A percentile compares a stretch with the other conserved stretches of the same genome.
Conservation (phyloP, 2,888 invertebrate genomes). For the Acanthoscelides obtectus region DNA sequence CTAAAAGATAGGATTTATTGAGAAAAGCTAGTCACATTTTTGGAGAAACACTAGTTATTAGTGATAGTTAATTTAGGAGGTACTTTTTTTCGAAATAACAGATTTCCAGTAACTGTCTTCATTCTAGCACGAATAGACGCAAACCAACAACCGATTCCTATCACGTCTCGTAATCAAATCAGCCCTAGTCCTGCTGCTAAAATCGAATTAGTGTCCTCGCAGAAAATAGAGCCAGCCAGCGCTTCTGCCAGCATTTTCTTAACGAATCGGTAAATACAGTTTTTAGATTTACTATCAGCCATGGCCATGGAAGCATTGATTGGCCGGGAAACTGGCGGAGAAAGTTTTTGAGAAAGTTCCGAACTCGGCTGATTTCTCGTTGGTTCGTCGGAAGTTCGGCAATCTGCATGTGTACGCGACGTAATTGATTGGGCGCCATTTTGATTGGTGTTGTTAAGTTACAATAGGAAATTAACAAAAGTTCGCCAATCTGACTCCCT, state of each 20-base stretch:
- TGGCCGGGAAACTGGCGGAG: background rate
- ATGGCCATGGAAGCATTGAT: background rate
- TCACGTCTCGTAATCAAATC: background rate
- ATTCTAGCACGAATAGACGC: background rate
- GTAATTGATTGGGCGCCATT: background rate
- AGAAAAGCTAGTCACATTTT: no score
- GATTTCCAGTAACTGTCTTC: background rate
- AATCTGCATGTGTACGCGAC: background rate
- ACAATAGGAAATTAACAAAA: no score
- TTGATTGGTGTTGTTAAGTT: background rate
- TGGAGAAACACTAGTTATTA: no score
- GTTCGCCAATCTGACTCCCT: no score
- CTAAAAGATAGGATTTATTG: no score
- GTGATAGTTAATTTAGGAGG: no score
- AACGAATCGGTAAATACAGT: background rate
- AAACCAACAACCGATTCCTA: background rate
- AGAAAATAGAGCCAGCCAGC: background rate
- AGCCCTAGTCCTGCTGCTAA: background rate
- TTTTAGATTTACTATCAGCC: background rate
- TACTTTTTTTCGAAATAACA: no score
- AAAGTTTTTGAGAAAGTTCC: background rate
- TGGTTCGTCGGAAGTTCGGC: background rate
- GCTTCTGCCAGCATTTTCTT: background rate
- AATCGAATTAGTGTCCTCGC: background rate
- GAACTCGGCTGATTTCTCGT: background rate